phyloP scores from a whole-genome alignment of 2,888 invertebrate species.

The Acanthopleura granulata region DNA sequence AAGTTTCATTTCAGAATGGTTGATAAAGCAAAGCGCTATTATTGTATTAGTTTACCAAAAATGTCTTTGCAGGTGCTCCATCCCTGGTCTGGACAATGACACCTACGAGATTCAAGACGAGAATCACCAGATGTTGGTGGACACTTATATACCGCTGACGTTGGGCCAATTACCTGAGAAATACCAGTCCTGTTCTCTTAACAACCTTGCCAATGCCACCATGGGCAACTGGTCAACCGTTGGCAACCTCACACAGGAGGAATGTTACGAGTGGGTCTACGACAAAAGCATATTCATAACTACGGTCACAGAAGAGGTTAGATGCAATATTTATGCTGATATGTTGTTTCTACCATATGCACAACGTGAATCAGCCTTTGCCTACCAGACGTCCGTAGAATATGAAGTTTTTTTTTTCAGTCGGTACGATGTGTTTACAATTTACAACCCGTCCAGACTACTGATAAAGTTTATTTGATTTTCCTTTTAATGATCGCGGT shows the following conservation, averaged over 20 bases:
- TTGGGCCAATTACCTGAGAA: too few relatives aligned
- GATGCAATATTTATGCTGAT: not conserved
- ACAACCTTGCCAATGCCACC: constrained; percentile 20
- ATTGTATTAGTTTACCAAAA: too few relatives aligned
- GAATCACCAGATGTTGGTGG: constrained; percentile 30
- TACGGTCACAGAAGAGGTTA: constrained; percentile 40
- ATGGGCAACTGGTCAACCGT: constrained; percentile 26
- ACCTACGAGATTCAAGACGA: constrained; percentile 33
- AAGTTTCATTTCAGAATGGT: too few relatives aligned
- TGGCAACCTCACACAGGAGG: constrained; percentile 17
- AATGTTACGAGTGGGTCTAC: constrained; percentile 42
- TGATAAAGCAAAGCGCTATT: too few relatives aligned
- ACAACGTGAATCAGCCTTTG: too few relatives aligned
- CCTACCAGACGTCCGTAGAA: too few relatives aligned
- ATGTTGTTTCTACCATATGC: too few relatives aligned
- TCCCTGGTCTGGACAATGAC: constrained; percentile 33
- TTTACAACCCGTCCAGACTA: too few relatives aligned
- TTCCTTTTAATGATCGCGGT: too few relatives aligned
- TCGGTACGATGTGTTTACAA: too few relatives aligned
- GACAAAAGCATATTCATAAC: constrained; percentile 37
- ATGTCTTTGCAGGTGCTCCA: constrained; percentile 31
- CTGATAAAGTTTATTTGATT: too few relatives aligned
- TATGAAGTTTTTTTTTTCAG: too few relatives aligned
- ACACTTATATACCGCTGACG: constrained; percentile 33
- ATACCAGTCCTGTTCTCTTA: not conserved